Percentiles rank a stretch among this genome's conserved stretches.
Conservation (phyloP, 2,888 invertebrate genomes). For the Glaucopsyche alexis region DNA sequence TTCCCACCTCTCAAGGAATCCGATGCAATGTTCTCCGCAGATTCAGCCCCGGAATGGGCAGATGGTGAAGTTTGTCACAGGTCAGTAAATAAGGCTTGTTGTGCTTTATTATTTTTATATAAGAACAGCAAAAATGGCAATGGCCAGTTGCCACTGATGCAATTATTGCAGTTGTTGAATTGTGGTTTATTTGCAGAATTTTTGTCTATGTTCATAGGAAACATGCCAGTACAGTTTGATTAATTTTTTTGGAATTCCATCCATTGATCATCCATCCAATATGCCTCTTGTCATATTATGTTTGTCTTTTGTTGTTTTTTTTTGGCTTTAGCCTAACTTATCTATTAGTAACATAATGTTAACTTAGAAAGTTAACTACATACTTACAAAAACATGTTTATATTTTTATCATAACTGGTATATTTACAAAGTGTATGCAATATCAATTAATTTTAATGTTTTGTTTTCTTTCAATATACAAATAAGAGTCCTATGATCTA, state of each 20-base stretch:
- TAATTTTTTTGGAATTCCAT: too few relatives aligned
- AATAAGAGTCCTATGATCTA: not conserved
- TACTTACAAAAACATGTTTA: not conserved
- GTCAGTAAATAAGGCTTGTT: slow-evolving; percentile 42
- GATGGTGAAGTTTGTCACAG: slow-evolving; percentile 96
- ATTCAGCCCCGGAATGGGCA: slow-evolving; percentile 98
- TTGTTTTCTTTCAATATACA: not conserved
- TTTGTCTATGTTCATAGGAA: too few relatives aligned
- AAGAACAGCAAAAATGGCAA: not conserved
- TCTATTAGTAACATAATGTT: not conserved
- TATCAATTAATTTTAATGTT: not conserved
- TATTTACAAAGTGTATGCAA: not conserved
- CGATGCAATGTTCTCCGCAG: slow-evolving; percentile 99
- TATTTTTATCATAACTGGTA: not conserved
- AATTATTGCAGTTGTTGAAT: not conserved
- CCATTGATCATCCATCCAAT: too few relatives aligned
- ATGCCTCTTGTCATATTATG: too few relatives aligned
- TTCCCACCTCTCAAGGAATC: slow-evolving; percentile 96
- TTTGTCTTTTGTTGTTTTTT: not conserved
- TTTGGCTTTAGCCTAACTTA: not conserved
- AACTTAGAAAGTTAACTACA: too few relatives aligned
- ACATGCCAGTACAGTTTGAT: too few relatives aligned
- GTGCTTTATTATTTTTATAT: too few relatives aligned
- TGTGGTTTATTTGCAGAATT: too few relatives aligned
- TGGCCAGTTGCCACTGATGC: not conserved